Base-by-base conservation (phyloP, 2,113 vertebrate species). In the Albula glossodonta region DNA sequence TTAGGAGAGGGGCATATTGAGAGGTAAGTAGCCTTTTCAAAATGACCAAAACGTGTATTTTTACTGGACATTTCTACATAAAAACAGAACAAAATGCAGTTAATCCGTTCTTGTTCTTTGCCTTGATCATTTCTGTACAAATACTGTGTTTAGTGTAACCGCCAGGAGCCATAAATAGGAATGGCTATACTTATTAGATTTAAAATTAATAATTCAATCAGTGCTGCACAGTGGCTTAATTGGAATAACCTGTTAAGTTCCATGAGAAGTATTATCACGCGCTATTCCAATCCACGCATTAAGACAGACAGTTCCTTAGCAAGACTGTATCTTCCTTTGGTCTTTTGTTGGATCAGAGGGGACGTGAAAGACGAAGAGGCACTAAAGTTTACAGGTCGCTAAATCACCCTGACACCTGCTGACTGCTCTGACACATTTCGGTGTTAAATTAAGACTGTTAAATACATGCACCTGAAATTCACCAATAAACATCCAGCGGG, bases 301-400 rank as follows among this genome's bases (percentile, higher is more conserved):
- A 86, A 81, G 12, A 19, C 17, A 74, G 57, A 25, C n/a, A 81
- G 50, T 31, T 81, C 80, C 50, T 87, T 13, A 57, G 80, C 51
- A 56, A 31, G 53, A 51, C n/a, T 60, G 78, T 48, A 11, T 63
- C 53, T 51, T 81, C 78, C 84, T 88, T 86, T 88, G 90, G 86
- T 92, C 90, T 86, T 90, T 88, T 85, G 86, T 87, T 84, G 86
- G 70, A 31, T n/a, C 82, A 89, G 88, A 86, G 83, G 88, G 85
- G 87, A 91, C 85, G 88, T 93, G 93, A 93, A 92, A 94, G 92
- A 94, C 92, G 53, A 57, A 85, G 41, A 92, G 91, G 93, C 92
- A 94, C 91, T 86, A 92, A 95, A 94, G 93, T 94, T 94, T 91
- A 92, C 94, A 94, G 91, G 89, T 93, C 86, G 84, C 84, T 90